These are phyloP conservation scores for Anabacerthia variegaticeps DNA, from an alignment of 2,797 vertebrate species.

Conservation along the genomic window DNA sequence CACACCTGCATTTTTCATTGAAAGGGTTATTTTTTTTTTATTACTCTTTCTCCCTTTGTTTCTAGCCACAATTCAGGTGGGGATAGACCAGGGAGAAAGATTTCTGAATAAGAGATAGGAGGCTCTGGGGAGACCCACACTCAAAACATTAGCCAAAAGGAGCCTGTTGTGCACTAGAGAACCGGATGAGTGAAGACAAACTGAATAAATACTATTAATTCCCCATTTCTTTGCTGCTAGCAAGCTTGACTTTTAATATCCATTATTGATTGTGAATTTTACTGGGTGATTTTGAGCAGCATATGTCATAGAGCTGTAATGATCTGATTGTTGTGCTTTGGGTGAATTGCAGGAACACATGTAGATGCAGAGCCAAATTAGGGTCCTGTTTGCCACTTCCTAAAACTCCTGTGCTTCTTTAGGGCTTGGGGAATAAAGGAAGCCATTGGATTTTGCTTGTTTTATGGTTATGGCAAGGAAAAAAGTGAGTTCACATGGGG, in stretches of 20 bases:
- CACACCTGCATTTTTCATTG: neutral
- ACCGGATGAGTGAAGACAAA: neutral
- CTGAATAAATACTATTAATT: slow-evolving; percentile 19
- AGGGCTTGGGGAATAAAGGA: neutral
- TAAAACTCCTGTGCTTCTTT: neutral
- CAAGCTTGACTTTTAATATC: slow-evolving; percentile 15
- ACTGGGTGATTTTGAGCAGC: neutral
- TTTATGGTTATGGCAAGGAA: neutral
- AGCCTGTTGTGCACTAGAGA: neutral
- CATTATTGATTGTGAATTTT: slow-evolving; percentile 15
- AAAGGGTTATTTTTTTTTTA: rapidly evolving
- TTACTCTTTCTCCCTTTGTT: neutral
- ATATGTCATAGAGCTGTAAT: neutral
- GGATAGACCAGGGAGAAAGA: neutral
- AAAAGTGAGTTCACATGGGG: neutral
- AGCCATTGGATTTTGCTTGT: neutral
- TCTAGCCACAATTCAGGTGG: neutral
- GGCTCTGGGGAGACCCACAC: neutral
- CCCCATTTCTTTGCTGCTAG: neutral
- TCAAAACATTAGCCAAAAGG: neutral
- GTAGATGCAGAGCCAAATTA: neutral
- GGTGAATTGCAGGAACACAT: neutral
- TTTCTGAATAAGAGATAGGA: neutral
- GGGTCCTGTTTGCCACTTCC: neutral
- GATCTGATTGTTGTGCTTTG: neutral